A percentile compares a stretch with the other conserved stretches of the same genome.
phyloP scores from a whole-genome alignment of 2,113 vertebrate species.

The Ammospiza nelsoni region DNA sequence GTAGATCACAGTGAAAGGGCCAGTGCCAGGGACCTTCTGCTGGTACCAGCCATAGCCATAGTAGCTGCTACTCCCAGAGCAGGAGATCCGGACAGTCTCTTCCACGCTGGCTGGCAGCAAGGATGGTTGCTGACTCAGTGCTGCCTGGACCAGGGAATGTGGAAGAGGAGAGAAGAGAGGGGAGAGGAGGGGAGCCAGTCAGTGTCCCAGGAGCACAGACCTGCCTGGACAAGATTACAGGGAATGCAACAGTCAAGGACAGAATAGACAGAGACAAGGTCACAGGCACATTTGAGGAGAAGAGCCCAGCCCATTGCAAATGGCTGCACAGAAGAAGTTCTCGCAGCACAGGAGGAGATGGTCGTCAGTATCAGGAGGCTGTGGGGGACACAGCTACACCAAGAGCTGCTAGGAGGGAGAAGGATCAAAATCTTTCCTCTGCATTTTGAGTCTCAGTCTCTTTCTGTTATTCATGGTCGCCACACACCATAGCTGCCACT shows the following conservation, averaged over 20 bases:
- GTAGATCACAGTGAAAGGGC: background rate
- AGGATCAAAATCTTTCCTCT: background rate
- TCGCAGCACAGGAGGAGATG: background rate
- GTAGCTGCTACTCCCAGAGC: background rate
- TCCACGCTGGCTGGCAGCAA: rapidly evolving
- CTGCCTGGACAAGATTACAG: background rate
- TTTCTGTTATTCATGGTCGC: background rate
- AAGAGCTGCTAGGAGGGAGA: background rate
- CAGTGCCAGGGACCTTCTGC: background rate
- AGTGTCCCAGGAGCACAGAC: too few species aligned
- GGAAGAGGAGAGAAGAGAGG: background rate
- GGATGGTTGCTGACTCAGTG: background rate
- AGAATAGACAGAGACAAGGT: background rate
- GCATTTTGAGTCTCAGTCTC: background rate
- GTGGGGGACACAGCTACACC: too few species aligned
- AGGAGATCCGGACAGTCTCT: background rate
- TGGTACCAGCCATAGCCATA: background rate
- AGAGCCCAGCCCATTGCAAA: background rate
- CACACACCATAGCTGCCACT: background rate
- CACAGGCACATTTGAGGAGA: background rate
- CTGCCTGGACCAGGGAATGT: background rate
- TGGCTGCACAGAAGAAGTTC: background rate
- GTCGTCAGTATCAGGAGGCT: background rate
- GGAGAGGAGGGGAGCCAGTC: background rate
- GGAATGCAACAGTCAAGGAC: background rate